A percentile compares a stretch with the other conserved stretches of the same genome.
Evolutionary conservation across 2,888 invertebrate genomes (phyloP).

Genomic region (Drosophila affinis): DNA sequence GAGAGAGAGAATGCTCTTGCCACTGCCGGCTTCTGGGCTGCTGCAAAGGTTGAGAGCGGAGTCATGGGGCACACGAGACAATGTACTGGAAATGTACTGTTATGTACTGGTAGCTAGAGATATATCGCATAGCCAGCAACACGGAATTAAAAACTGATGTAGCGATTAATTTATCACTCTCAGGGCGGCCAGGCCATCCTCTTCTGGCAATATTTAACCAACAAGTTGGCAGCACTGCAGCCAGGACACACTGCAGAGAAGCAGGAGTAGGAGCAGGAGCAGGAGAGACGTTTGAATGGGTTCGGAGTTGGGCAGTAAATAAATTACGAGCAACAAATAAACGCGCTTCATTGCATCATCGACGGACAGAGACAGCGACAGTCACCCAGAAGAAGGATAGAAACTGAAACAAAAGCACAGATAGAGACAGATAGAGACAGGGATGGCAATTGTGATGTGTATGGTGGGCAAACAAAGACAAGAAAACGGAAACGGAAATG

Average conservation of each 20-base stretch:
- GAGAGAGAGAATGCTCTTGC: background rate
- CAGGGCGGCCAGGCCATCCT: conserved; percentile 59
- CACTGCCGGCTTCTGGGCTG: background rate
- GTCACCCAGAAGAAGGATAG: conserved; percentile 18
- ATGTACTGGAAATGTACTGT: background rate
- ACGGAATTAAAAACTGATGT: conserved; percentile 83
- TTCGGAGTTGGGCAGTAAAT: conserved; percentile 71
- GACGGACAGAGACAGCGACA: conserved; percentile 39
- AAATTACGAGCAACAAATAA: conserved; percentile 82
- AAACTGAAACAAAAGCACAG: conserved; percentile 22
- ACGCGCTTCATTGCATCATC: conserved; percentile 74
- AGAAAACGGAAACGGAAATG: conserved; percentile 81
- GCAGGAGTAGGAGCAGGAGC: background rate
- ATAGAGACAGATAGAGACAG: conserved; percentile 15
- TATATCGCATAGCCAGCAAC: conserved; percentile 77
- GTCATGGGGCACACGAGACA: conserved; percentile 5
- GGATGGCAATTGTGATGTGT: background rate
- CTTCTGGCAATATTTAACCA: conserved; percentile 73
- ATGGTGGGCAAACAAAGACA: conserved; percentile 76
- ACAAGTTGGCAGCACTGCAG: conserved; percentile 54
- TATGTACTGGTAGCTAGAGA: conserved; percentile 53
- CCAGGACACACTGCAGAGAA: conserved; percentile 5
- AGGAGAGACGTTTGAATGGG: conserved; percentile 26
- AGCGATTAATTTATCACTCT: conserved; percentile 83
- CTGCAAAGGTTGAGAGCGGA: conserved; percentile 30